These are phyloP conservation scores for Conus ventricosus DNA, from an alignment of 1,140 invertebrate genomes.

Conservation along the genomic window DNA sequence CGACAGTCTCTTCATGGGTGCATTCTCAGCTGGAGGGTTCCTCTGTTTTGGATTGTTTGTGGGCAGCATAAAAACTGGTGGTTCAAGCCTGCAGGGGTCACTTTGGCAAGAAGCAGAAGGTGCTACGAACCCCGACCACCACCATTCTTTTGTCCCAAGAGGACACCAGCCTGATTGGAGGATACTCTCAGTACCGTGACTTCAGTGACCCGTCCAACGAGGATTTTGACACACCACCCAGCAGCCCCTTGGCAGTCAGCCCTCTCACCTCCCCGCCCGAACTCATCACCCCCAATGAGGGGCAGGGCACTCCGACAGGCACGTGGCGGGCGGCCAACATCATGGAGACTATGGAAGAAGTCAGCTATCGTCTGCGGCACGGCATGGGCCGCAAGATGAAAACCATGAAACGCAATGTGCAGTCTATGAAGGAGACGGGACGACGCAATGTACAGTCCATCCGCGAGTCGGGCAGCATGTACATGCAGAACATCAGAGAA, in stretches of 20 bases:
- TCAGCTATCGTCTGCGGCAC: constrained; percentile 53
- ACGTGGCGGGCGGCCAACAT: constrained; percentile 53
- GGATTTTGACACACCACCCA: constrained; percentile 26
- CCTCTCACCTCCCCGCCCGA: constrained; percentile 18
- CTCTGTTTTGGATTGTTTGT: constrained; percentile 56
- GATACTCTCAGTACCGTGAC: constrained; percentile 29
- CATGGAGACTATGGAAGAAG: constrained; percentile 67
- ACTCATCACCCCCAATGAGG: not conserved
- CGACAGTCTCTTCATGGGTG: constrained; percentile 54
- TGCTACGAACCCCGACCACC: not conserved
- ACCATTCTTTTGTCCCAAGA: not conserved
- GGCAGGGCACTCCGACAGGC: not conserved
- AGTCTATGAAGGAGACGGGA: constrained; percentile 63
- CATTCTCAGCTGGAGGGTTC: constrained; percentile 36
- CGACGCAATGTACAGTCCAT: constrained; percentile 62
- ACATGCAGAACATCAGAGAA: constrained; percentile 67
- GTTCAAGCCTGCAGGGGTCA: constrained; percentile 22
- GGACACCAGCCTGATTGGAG: not conserved
- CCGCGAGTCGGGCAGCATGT: constrained; percentile 59
- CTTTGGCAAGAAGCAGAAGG: not conserved
- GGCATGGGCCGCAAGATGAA: constrained; percentile 64
- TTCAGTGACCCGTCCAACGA: constrained; percentile 29
- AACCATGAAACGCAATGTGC: constrained; percentile 62
- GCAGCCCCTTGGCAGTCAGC: constrained; percentile 20
- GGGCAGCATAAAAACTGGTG: constrained; percentile 54